Base-by-base conservation (phyloP, 2,888 invertebrate genomes). In the Drosophila flavopinicola region DNA sequence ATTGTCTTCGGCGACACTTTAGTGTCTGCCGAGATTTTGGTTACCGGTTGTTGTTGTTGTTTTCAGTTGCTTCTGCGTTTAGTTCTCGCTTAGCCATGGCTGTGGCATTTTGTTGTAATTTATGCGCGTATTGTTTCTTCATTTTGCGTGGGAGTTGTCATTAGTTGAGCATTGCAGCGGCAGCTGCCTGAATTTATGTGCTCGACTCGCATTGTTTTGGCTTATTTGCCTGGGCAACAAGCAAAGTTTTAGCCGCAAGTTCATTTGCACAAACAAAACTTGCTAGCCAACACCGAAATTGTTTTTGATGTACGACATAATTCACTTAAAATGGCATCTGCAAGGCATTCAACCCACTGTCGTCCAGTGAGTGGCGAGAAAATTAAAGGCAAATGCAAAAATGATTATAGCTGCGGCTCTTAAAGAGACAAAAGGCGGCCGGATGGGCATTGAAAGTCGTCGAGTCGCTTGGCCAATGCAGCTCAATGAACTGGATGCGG, bases 101-200 rank as follows among this genome's bases (percentile, higher is more conserved):
- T 65, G 56, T 71, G 79, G 73, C 75, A 73, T 74, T 68, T 80
- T 61, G 70, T 66, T 70, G 67, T 83, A 83, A 85, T 80, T 83
- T 83, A 85, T 85, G 86, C 80, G 64, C 80, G 68, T 66, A 84
- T 83, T 85, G 80, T 83, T 78, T 85, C 69, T 85, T 79, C 84
- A 79, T 79, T 85, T 75, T 51, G 44, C 37, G 57, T 48, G 44
- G 42, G 48, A 60, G 57, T 61, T 76, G 78, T 78, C 82, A 80
- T 80, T 73, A 78, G 66, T 73, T 75, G 37, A 39, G 58, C 58
- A 58, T 58, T 30, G 23, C 44, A 44, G 64, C 71, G 59, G 53
- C 80, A 80, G 67, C 76, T 84, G 82, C 54, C 51, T 27, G 45
- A 71, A 84, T 80, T 80, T 80, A 80, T 85, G 68, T 54, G 57